A percentile compares a stretch with the other conserved stretches of the same genome.
phyloP scores from a whole-genome alignment of 2,797 vertebrate species.

The Lacerta agilis region DNA sequence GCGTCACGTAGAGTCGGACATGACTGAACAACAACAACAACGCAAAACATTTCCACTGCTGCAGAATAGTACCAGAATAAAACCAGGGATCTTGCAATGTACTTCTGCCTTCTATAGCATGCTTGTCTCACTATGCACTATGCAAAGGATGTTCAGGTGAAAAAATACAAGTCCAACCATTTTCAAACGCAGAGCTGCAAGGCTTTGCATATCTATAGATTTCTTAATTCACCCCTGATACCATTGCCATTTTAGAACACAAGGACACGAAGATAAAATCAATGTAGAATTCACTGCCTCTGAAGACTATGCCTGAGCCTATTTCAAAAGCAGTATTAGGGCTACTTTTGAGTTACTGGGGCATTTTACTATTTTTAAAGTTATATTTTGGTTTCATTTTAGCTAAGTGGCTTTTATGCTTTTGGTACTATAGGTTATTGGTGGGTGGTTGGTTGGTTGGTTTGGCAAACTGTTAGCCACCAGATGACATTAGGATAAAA shows the following conservation, averaged over 20 bases:
- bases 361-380: background rate
- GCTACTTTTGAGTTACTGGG: background rate
- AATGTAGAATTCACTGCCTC: too few species aligned
- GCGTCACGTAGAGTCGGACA: too few species aligned
- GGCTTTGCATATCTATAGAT: background rate
- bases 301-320: too few species aligned
- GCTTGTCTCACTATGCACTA: background rate
- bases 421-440: too few species aligned
- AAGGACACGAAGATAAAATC: too few species aligned
- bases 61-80: background rate
- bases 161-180: background rate
- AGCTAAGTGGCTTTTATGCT: background rate
- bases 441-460: background rate
- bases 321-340: background rate
- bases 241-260: background rate
- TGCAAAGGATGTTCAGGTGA: background rate
- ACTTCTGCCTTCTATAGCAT: background rate
- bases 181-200: background rate
- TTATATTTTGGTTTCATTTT: background rate
- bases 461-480: background rate
- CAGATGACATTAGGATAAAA: too few species aligned
- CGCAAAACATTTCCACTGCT: too few species aligned
- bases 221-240: too few species aligned
- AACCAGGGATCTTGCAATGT: background rate
- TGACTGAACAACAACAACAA: too few species aligned